Evolutionary conservation across 2,797 vertebrate genomes (phyloP).

Genomic region (Oophaga sylvatica): DNA sequence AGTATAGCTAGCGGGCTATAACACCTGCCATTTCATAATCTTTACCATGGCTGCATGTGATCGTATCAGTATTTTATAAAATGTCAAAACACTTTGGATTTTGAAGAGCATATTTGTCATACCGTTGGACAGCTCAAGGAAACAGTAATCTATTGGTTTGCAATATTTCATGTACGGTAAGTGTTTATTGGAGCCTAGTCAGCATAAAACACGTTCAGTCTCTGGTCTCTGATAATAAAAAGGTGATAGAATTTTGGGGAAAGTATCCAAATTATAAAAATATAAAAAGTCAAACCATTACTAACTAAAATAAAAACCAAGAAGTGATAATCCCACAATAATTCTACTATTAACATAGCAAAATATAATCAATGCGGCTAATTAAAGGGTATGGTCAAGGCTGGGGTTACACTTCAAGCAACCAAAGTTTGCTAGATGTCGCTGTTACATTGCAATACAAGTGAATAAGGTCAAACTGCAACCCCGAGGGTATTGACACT

Average conservation of each 20-base stretch:
- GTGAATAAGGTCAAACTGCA: too few relatives aligned
- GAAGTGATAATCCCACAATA: background rate
- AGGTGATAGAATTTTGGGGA: background rate
- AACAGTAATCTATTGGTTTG: background rate
- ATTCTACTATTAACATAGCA: background rate
- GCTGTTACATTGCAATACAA: too few relatives aligned
- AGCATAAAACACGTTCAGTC: background rate
- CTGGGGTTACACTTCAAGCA: background rate
- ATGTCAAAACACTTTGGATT: conserved; percentile 1
- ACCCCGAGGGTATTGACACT: too few relatives aligned
- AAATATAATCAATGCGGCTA: background rate
- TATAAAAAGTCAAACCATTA: background rate
- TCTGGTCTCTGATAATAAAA: background rate
- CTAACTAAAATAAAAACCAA: background rate
- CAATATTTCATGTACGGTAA: background rate
- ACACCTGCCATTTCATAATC: background rate
- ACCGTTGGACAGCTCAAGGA: background rate
- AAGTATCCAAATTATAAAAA: background rate
- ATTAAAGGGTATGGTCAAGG: background rate
- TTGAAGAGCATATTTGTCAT: background rate
- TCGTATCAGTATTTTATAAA: background rate
- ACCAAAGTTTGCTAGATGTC: background rate
- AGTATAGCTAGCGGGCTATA: background rate
- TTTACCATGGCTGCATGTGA: background rate
- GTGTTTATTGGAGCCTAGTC: background rate